Conservation (phyloP, 2,797 vertebrate genomes). For the Sebastes diaconus region DNA sequence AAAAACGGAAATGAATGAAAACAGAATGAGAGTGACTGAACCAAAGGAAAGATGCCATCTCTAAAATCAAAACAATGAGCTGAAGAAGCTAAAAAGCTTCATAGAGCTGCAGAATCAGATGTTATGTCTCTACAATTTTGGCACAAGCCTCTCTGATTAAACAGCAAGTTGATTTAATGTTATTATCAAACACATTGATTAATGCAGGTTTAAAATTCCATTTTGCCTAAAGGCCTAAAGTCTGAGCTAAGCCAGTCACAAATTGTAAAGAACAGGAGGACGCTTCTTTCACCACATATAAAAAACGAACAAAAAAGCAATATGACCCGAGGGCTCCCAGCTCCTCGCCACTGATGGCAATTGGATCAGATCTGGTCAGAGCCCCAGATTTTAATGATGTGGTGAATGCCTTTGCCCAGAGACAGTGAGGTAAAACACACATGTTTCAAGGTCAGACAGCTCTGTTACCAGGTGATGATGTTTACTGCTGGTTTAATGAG, state of each 20-base stretch:
- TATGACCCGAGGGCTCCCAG: slow-evolving; percentile 18
- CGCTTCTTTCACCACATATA: neutral
- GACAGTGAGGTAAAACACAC: slow-evolving; percentile 39
- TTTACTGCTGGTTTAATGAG: slow-evolving; percentile 46
- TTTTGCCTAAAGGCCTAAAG: neutral
- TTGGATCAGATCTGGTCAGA: slow-evolving; percentile 43
- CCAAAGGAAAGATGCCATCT: neutral
- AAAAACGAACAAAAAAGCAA: slow-evolving; percentile 18
- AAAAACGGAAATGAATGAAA: neutral
- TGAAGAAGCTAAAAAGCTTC: neutral
- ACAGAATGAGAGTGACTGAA: neutral
- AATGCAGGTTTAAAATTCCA: neutral
- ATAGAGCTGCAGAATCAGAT: neutral
- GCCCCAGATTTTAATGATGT: slow-evolving; percentile 62
- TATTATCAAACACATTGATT: neutral
- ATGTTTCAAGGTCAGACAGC: slow-evolving; percentile 54
- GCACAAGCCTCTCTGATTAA: neutral
- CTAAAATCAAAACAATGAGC: neutral
- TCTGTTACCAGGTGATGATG: slow-evolving; percentile 28
- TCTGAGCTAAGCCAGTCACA: neutral
- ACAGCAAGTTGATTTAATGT: neutral
- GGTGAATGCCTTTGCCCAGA: slow-evolving; percentile 38
- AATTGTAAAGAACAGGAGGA: slow-evolving; percentile 1
- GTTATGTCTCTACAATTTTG: neutral
- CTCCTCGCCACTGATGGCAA: slow-evolving; percentile 24